Evolutionary conservation across 2,113 vertebrate species (phyloP).

Genomic region (Suricata suricatta): DNA sequence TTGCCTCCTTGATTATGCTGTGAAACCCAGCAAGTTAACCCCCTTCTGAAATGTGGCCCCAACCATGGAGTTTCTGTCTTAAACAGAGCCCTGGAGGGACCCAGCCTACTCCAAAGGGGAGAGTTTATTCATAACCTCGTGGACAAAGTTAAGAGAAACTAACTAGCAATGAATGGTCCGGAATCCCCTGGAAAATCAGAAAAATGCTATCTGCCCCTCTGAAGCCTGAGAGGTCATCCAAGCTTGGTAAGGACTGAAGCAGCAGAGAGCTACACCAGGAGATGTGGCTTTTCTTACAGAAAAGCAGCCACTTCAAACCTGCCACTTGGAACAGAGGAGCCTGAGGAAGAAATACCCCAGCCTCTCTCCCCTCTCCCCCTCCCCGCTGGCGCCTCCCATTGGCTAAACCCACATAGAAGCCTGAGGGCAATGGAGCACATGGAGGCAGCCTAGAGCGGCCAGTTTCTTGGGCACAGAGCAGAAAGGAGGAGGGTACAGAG

Average conservation of each 20-base stretch:
- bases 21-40: not conserved
- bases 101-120: not conserved
- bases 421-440: not conserved
- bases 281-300: not conserved
- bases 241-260: not conserved
- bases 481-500: no score
- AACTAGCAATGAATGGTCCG: not conserved
- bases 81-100: not conserved
- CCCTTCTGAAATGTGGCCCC: not conserved
- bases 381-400: not conserved
- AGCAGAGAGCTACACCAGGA: accelerated
- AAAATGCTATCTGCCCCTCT: not conserved
- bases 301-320: not conserved
- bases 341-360: not conserved
- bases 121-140: not conserved
- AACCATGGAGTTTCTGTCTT: not conserved
- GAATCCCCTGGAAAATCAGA: not conserved
- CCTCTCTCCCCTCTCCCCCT: not conserved
- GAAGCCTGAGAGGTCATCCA: not conserved
- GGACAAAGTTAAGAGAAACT: not conserved
- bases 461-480: not conserved
- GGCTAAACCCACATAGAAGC: not conserved
- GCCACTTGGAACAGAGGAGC: not conserved
- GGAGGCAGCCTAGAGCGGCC: not conserved
- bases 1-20: not conserved